phyloP scores from a whole-genome alignment of 2,888 invertebrate species.

The Calameuta pallipes region DNA sequence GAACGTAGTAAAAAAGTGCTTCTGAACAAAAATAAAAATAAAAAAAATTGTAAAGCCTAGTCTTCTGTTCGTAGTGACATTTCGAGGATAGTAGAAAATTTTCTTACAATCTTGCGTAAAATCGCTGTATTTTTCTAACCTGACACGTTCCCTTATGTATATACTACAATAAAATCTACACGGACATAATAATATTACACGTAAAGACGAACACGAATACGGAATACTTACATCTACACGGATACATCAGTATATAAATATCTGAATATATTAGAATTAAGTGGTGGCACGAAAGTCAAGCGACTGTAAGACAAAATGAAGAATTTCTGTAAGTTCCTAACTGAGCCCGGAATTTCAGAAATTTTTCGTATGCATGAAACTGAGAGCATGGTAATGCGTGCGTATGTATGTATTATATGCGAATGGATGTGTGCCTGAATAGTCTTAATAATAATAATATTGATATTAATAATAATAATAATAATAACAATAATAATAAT shows the following conservation, averaged over 20 bases:
- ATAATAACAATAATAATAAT: too few relatives aligned
- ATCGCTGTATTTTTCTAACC: constrained; percentile 65
- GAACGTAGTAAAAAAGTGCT: constrained; percentile 38
- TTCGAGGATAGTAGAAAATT: constrained; percentile 40
- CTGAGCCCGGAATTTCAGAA: constrained; percentile 39
- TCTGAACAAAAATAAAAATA: constrained; percentile 22
- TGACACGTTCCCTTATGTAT: constrained; percentile 57
- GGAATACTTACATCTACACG: not conserved
- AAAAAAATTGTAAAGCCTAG: constrained; percentile 14
- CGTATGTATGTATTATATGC: not conserved
- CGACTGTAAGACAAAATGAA: constrained; percentile 18
- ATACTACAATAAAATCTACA: constrained; percentile 29
- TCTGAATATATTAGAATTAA: constrained; percentile 32
- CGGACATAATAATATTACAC: not conserved
- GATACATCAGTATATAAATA: constrained; percentile 18
- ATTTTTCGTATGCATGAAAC: constrained; percentile 28
- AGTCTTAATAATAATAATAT: not conserved
- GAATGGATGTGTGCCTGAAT: not conserved
- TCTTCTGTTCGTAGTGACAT: constrained; percentile 28
- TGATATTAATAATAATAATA: too few relatives aligned
- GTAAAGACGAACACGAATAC: not conserved
- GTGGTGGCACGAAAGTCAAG: constrained; percentile 26
- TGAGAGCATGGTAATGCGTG: not conserved
- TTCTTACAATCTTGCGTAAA: constrained; percentile 57
- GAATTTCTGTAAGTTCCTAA: constrained; percentile 39